Base-by-base conservation (phyloP, 2,113 vertebrate species). In the Oxyruncus cristatus region DNA sequence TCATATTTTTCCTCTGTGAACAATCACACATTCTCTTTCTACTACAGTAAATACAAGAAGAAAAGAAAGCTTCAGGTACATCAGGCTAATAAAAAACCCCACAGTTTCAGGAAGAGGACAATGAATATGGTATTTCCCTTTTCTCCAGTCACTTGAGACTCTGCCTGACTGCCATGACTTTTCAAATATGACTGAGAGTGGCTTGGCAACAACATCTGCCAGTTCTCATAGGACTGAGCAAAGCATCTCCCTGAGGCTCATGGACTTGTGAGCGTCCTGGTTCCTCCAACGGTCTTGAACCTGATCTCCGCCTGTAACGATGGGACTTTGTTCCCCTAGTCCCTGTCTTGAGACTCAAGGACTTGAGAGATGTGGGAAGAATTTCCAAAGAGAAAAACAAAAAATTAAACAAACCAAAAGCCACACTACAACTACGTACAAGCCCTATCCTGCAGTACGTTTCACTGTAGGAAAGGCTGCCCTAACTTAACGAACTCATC, bases 101-200 rank as follows among this genome's bases (percentile, higher is more conserved):
- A 2, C 6, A 72, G 19, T 61, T 63, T 79, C 16, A 63, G 21
- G 47, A 52, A 41, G 2, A 50, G 12, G 6, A 16, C 41, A 42
- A 7, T 58, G 4, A 42, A 9, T 21, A 10, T 1, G 1, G 41
- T 46, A 12, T 30, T 61, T 50, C 61, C 12, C 19, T 37, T 63
- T 46, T 33, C 33, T 44, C 20, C 42, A 77, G 37, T 39, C 49
- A 77, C 12, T 20, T 30, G 10, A 35, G 14, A 82, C 22, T 80
- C 61, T 6, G 1, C 11, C 19, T 65, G 71, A 55, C 26, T 27
- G 14, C 22, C 28, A 6, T 6, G 21, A 68, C 4, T 8, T 59
- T 67, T n/a, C 12, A 24, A 11, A 52, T 12, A n/a, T 5, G 1
- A 49, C 2, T 32, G 21, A 49, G 8, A 62, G 17, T 1, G 1